Evolutionary conservation across 2,888 invertebrate species (phyloP), one percentile per base, ranked within the genome.

Genomic region (Macrophya annulata): DNA sequence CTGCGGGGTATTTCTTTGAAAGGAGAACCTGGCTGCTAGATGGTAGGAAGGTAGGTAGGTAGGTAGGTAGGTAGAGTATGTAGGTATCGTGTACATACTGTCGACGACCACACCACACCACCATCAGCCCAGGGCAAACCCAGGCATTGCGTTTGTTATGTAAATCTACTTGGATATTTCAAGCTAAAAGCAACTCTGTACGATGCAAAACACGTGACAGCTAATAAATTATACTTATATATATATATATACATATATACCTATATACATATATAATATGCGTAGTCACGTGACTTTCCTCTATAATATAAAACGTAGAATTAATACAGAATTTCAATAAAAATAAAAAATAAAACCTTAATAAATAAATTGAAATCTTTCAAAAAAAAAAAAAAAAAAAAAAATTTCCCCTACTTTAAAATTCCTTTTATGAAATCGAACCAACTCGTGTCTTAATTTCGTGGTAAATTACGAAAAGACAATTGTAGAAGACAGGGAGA

Each of bases 401-500:
- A 72, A 72, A n/a, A 43, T 51, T n/a, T n/a, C 4, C 0, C 6
- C 5, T 1, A 17, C n/a, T 51, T 6, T 6, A 17, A 55, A 55
- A 55, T 55, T n/a, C 5, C 40, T 15, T 21, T 51, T n/a, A 79
- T 40, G 31, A 79, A 79, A 79, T 79, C 79, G 79, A 79, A 79
- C 21, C 21, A 59, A 55, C 79, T 79, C 55, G 37, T 21, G 76
- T 37, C n/a, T 55, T 2, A n/a, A 59, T 79, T 51, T 37, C 65
- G 65, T 48, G 68, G 83, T 83, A 68, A 83, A 83, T 83, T 83
- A 83, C 71, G 9, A 71, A 31, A 71, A 71, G 83, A 83, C 83
- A 83, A 83, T 83, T 71, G 68, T 62, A 83, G 81, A 62, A 37
- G 59, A 65, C 62, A 81, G 59, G 31, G 43, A 4, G 12, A 62